Percentiles rank a stretch among this genome's conserved stretches.
Evolutionary conservation across 2,113 vertebrate genomes (phyloP).

Genomic region (Callionymus lyra): DNA sequence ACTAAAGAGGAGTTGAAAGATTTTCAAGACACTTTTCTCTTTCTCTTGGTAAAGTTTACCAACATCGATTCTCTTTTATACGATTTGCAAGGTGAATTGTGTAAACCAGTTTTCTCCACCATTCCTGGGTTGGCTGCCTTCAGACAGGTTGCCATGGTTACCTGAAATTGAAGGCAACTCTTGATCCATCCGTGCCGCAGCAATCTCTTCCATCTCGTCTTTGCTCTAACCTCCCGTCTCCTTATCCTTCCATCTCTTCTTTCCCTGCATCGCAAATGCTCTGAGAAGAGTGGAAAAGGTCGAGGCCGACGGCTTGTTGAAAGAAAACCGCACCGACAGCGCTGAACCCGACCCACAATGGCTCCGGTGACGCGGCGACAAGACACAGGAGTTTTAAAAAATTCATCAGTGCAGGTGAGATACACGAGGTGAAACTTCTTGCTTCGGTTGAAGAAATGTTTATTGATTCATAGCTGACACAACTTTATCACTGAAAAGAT

Average conservation of each 20-base stretch:
- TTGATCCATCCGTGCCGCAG: slow-evolving; percentile 40
- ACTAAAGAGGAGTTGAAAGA: slow-evolving; percentile 8
- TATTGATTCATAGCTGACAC: too few species aligned
- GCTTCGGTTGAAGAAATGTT: neutral
- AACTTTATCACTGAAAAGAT: too few species aligned
- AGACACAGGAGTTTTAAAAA: slow-evolving; percentile 40
- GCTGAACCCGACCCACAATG: slow-evolving; percentile 29
- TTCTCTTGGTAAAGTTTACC: neutral
- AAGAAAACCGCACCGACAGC: slow-evolving; percentile 17
- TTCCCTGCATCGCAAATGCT: slow-evolving; percentile 22
- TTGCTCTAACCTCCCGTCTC: slow-evolving; percentile 22
- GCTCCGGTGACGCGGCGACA: slow-evolving; percentile 9
- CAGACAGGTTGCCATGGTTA: slow-evolving; percentile 45
- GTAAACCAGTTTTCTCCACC: slow-evolving; percentile 20
- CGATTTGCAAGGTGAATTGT: slow-evolving; percentile 17
- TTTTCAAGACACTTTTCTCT: neutral
- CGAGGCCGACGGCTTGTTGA: slow-evolving; percentile 23
- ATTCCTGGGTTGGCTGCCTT: slow-evolving; percentile 12
- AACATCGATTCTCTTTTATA: neutral
- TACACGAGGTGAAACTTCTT: slow-evolving; percentile 30
- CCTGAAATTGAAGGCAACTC: slow-evolving; percentile 41
- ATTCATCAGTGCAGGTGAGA: slow-evolving; percentile 37
- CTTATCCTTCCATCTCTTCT: slow-evolving; percentile 13
- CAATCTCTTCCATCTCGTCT: slow-evolving; percentile 31
- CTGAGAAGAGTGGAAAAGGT: slow-evolving; percentile 32